A percentile compares a stretch with the other conserved stretches of the same genome.
Conservation (phyloP, 2,888 invertebrate species). For the Sphinx pinastri region DNA sequence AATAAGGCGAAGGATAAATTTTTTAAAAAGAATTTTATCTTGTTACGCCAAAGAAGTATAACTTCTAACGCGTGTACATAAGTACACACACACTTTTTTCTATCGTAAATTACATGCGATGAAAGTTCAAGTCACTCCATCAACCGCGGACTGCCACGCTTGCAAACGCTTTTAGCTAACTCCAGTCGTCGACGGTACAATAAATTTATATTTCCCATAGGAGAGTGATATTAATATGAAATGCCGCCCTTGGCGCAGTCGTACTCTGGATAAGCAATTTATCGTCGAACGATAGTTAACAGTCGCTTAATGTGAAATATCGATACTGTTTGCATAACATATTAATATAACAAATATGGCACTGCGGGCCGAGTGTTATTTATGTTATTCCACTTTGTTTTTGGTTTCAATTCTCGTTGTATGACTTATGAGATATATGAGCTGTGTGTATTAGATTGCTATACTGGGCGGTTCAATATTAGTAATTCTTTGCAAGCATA, state of each 20-base stretch:
- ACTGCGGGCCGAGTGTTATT: background rate
- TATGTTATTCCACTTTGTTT: background rate
- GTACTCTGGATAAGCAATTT: slow-evolving; percentile 21
- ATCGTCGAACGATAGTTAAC: slow-evolving; percentile 20
- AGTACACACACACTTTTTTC: too few relatives aligned
- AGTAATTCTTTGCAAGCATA: too few relatives aligned
- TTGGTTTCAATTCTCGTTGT: background rate
- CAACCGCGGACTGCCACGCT: background rate
- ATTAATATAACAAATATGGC: slow-evolving; percentile 22
- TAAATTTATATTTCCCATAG: slow-evolving; percentile 22
- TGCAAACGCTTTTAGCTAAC: slow-evolving; percentile 15
- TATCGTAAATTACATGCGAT: background rate
- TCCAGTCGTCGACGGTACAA: background rate
- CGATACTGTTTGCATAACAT: slow-evolving; percentile 16
- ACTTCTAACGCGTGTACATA: too few relatives aligned
- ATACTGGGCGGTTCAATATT: background rate
- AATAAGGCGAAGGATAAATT: too few relatives aligned
- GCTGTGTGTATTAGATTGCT: background rate
- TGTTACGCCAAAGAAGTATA: too few relatives aligned
- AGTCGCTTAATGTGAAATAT: slow-evolving; percentile 20
- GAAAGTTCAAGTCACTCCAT: background rate
- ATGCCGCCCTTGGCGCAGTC: slow-evolving; percentile 21
- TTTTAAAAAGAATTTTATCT: too few relatives aligned
- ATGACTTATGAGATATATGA: background rate
- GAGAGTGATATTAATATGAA: slow-evolving; percentile 22